Evolutionary conservation across 2,888 invertebrate genomes (phyloP).

Genomic region (Mythimna impura): DNA sequence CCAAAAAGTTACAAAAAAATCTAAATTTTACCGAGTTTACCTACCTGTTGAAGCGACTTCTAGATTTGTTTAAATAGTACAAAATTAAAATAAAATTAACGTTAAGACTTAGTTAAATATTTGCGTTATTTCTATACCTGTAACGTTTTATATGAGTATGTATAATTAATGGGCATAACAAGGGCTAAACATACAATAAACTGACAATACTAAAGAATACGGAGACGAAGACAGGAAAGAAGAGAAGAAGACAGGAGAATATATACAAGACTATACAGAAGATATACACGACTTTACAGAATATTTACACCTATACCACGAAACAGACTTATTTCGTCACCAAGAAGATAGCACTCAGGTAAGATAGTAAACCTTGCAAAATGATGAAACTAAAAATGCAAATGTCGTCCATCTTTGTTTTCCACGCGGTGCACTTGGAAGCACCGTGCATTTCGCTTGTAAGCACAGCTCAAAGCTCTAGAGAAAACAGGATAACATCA

Average conservation of each 20-base stretch:
- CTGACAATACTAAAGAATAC: constrained; percentile 78
- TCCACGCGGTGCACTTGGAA: constrained; percentile 8
- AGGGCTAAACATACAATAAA: constrained; percentile 79
- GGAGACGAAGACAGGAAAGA: constrained; percentile 55
- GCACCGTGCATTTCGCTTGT: background rate
- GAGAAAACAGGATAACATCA: background rate
- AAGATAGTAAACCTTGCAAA: constrained; percentile 38
- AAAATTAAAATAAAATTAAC: constrained; percentile 89
- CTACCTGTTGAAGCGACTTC: constrained; percentile 88
- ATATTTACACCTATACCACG: constrained; percentile 47
- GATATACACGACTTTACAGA: constrained; percentile 58
- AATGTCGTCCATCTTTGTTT: constrained; percentile 22
- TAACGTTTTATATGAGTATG: constrained; percentile 87
- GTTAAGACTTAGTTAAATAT: constrained; percentile 88
- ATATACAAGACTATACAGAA: constrained; percentile 60
- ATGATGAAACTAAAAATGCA: constrained; percentile 5
- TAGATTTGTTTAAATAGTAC: constrained; percentile 90
- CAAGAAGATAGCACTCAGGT: constrained; percentile 57
- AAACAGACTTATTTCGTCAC: constrained; percentile 41
- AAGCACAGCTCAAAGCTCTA: background rate
- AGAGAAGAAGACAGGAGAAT: constrained; percentile 60
- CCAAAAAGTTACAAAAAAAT: constrained; percentile 81
- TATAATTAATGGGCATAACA: constrained; percentile 85
- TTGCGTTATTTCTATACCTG: constrained; percentile 89
- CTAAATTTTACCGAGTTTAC: constrained; percentile 88